Conservation (phyloP, 1,140 invertebrate genomes). For the Ceratitis capitata region DNA sequence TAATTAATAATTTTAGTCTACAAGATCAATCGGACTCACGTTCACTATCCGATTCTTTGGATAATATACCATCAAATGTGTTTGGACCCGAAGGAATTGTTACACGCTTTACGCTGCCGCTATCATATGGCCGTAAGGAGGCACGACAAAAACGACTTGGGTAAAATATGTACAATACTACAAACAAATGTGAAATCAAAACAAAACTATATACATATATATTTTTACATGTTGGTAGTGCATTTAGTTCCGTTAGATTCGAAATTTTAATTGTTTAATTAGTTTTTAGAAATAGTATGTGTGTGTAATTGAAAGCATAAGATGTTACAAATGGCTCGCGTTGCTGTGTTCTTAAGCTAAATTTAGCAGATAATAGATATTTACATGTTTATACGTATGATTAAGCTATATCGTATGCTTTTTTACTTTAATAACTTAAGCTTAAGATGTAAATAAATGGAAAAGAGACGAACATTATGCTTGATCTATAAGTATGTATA, state of each 20-base stretch:
- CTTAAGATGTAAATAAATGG: too few relatives aligned
- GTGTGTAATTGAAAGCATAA: neutral
- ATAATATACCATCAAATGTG: constrained; percentile 66
- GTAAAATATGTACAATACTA: constrained; percentile 59
- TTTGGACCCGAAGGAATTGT: constrained; percentile 66
- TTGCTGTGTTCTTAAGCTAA: neutral
- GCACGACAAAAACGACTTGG: constrained; percentile 72
- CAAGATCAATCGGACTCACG: constrained; percentile 66
- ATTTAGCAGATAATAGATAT: neutral
- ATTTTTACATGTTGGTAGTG: neutral
- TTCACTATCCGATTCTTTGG: constrained; percentile 65
- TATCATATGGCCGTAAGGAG: constrained; percentile 72
- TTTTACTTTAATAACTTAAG: too few relatives aligned
- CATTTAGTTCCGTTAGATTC: neutral
- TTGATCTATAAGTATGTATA: too few relatives aligned
- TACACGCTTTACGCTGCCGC: constrained; percentile 70
- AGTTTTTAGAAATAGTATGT: too few relatives aligned
- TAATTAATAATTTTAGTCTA: constrained; percentile 57
- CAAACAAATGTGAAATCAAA: constrained; percentile 32
- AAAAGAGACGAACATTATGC: too few relatives aligned
- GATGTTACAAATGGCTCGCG: neutral
- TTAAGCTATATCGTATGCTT: neutral
- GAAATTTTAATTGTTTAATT: too few relatives aligned
- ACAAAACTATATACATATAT: neutral
- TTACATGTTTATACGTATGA: neutral